Base-by-base conservation (phyloP, 2,797 vertebrate genomes). In the Anabacerthia variegaticeps region DNA sequence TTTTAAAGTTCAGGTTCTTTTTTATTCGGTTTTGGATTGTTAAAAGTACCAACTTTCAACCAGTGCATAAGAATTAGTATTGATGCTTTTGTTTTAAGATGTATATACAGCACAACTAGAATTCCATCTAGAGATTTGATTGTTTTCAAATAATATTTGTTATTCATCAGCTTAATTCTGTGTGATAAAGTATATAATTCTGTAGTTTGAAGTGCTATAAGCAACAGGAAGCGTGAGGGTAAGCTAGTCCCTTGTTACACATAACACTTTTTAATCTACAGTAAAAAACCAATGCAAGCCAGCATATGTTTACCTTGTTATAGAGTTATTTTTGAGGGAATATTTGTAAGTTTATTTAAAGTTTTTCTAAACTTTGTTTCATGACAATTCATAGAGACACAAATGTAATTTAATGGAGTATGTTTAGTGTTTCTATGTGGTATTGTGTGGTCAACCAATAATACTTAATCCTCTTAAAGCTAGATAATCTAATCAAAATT, bases 1-100 rank as follows among this genome's bases (percentile, higher is more conserved):
- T 96, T 93, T 93, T 81, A 39, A 76, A 93, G 73, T 85, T 93
- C 56, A 85, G 65, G 36, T 81, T 86, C 32, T 66, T 83, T 41
- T 81, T 66, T 23, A 89, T 21, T 51, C 9, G 55, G 34, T 66
- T 89, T 73, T 59, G 48, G 23, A 43, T 72, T 86, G 36, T 58
- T 90, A 71, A 88, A 84, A 30, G 46, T 72, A 69, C 56, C 26
- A 68, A 24, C 24, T 87, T 91, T 44, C 3, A 56, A n/a, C 27
- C 26, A 85, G 27, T 56, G 56, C 13, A 16, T 69, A 51, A 78
- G 32, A 44, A 74, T 84, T 92, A 78, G 66, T 28, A 76, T 27
- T 63, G 63, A 48, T 69, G 56, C 14, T 88, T 79, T 80, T 17
- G 82, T 93, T 86, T 73, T 37, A 41, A 56, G 27, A 9, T 79